Evolutionary conservation across 2,113 vertebrate species (phyloP).

Genomic region (Leptosomus discolor): DNA sequence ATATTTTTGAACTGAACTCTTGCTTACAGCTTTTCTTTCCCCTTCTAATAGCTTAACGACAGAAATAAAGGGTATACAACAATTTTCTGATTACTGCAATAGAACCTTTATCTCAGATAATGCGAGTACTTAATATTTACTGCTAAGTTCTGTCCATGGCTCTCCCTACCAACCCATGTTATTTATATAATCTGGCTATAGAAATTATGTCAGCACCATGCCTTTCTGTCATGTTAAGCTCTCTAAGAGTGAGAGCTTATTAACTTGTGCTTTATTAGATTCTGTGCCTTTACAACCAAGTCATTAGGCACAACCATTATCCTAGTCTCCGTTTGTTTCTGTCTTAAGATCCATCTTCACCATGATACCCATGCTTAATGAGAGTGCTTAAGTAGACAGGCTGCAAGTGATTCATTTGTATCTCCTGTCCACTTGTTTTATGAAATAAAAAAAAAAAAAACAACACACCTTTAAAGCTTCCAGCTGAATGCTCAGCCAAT

Average conservation of each 20-base stretch:
- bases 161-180: background rate
- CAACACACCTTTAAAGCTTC: background rate
- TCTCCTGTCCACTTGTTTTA: background rate
- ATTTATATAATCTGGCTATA: conserved; percentile 15
- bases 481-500: background rate
- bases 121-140: background rate
- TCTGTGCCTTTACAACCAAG: conserved; percentile 19
- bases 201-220: background rate
- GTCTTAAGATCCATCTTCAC: conserved; percentile 1
- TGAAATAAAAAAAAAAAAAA: background rate
- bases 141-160: background rate
- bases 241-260: conserved; percentile 18
- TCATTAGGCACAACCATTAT: conserved; percentile 42
- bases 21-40: background rate
- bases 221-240: conserved; percentile 20
- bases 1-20: background rate
- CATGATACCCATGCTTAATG: background rate
- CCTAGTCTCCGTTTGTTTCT: background rate
- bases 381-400: conserved; percentile 32
- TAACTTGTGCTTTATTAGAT: conserved; percentile 41
- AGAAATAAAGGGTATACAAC: background rate
- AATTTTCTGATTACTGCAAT: background rate
- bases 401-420: conserved; percentile 1
- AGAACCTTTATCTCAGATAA: background rate
- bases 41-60: background rate